phyloP scores from a whole-genome alignment of 2,113 vertebrate species.

The Microtus oregoni region DNA sequence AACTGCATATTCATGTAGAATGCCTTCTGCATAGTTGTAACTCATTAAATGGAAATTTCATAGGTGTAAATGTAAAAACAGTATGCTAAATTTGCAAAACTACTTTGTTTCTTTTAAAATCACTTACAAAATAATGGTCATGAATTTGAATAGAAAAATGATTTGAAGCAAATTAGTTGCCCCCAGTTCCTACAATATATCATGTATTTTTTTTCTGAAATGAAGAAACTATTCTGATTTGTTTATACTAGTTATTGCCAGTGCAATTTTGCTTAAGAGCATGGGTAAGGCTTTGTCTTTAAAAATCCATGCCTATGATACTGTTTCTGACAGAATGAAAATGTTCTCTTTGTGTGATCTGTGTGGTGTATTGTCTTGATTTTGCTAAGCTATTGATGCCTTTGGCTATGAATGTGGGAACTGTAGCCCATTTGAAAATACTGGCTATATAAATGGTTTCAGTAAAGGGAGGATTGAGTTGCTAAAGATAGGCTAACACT shows the following conservation, averaged over 20 bases:
- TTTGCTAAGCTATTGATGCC: conserved; percentile 37
- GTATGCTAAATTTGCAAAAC: conserved; percentile 53
- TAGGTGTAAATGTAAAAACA: conserved; percentile 34
- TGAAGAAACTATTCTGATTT: conserved; percentile 62
- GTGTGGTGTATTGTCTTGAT: conserved; percentile 54
- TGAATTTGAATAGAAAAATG: conserved; percentile 60
- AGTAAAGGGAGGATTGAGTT: conserved; percentile 17
- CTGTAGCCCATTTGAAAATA: neutral
- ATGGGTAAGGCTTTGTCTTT: conserved; percentile 44
- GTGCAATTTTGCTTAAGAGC: conserved; percentile 35
- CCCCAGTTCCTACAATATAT: conserved; percentile 2
- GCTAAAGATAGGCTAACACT: neutral
- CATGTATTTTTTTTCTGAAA: conserved; percentile 54
- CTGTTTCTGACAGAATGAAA: conserved; percentile 50
- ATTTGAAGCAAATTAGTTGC: conserved; percentile 50
- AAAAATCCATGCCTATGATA: neutral
- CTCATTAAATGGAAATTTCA: conserved; percentile 28
- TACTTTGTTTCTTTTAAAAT: conserved; percentile 38
- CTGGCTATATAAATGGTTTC: conserved; percentile 14
- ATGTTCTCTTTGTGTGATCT: conserved; percentile 19
- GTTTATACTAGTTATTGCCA: conserved; percentile 57
- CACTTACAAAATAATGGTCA: conserved; percentile 55
- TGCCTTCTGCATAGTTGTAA: conserved; percentile 12
- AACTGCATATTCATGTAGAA: conserved; percentile 42
- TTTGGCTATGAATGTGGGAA: neutral